Conservation (phyloP, 2,113 vertebrate species). For the Pica pica region DNA sequence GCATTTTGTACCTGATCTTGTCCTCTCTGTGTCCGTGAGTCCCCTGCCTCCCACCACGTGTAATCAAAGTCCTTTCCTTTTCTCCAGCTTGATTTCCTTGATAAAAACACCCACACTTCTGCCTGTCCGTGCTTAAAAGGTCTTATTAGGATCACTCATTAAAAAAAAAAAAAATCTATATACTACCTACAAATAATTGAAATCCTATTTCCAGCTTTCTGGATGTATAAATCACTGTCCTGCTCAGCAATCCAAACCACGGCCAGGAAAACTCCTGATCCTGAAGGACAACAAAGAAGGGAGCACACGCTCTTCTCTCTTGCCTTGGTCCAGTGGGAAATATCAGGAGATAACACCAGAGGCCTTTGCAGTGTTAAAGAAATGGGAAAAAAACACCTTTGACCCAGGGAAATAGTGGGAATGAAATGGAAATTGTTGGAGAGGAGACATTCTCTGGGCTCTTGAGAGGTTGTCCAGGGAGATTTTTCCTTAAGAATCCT, state of each 20-base stretch:
- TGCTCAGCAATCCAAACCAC: not conserved
- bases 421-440: not conserved
- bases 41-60: not conserved
- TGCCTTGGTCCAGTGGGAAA: not conserved
- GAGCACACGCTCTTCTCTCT: not conserved
- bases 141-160: not conserved
- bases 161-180: not conserved
- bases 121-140: not conserved
- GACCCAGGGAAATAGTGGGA: not conserved
- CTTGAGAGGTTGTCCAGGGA: not conserved
- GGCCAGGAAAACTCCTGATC: not conserved
- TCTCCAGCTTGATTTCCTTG: not conserved
- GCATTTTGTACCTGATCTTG: not conserved
- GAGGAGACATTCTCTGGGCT: not conserved
- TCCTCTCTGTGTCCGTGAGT: not conserved
- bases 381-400: not conserved
- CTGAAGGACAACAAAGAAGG: conserved; percentile 25
- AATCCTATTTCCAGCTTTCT: conserved; percentile 34
- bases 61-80: not conserved
- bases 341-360: not conserved
- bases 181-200: conserved; percentile 4
- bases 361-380: not conserved
- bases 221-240: not conserved
- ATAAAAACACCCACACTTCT: not conserved
- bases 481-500: not conserved